Evolutionary conservation across 2,113 vertebrate genomes (phyloP).

Genomic region (Sarotherodon lohbergeri): DNA sequence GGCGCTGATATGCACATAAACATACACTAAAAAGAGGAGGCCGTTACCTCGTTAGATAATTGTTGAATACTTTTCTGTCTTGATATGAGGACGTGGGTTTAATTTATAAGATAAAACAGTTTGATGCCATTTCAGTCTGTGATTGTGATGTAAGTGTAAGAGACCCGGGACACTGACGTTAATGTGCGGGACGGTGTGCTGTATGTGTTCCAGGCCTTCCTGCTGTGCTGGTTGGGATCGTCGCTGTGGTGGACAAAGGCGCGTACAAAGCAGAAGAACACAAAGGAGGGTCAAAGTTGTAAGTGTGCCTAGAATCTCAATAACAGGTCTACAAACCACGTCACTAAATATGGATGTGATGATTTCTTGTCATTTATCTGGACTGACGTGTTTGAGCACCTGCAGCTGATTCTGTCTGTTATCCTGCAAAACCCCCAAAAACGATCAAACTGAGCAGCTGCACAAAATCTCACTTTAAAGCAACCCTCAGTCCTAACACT

Average conservation of each 20-base stretch:
- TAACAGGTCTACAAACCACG: neutral
- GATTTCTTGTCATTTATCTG: neutral
- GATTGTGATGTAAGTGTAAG: neutral
- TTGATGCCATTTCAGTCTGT: neutral
- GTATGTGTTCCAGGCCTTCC: constrained; percentile 80
- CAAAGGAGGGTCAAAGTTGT: constrained; percentile 78
- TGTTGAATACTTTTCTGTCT: neutral
- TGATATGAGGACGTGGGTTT: neutral
- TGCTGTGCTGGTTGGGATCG: constrained; percentile 77
- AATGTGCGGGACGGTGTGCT: neutral
- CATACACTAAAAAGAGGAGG: neutral
- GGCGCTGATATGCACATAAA: neutral
- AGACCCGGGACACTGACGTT: neutral
- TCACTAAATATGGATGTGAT: neutral
- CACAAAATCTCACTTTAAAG: neutral
- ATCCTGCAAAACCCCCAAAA: neutral
- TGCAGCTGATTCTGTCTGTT: neutral
- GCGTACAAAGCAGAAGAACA: constrained; percentile 79
- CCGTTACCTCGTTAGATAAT: neutral
- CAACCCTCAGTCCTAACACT: neutral
- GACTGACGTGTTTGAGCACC: neutral
- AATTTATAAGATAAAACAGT: neutral
- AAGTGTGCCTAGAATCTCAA: constrained; percentile 59
- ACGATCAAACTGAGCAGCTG: neutral
- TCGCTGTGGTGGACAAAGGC: constrained; percentile 76